Conservation (phyloP, 1,140 invertebrate genomes). For the Trypoxylus dichotomus region DNA sequence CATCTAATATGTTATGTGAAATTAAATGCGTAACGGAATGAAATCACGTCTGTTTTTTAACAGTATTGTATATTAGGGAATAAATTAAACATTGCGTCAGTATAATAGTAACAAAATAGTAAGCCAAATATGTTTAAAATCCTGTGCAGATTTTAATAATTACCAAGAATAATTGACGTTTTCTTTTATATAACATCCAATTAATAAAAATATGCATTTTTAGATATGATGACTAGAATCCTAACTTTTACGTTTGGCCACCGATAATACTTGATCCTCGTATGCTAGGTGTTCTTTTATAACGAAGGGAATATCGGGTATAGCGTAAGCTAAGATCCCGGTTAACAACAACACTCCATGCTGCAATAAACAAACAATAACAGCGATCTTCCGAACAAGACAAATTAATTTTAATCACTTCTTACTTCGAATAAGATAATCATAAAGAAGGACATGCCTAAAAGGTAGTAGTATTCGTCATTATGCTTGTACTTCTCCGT, state of each 20-base stretch:
- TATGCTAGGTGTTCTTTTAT: slow-evolving; percentile 34
- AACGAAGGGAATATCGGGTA: slow-evolving; percentile 36
- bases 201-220: too few relatives aligned
- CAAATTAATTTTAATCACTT: not conserved
- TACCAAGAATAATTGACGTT: too few relatives aligned
- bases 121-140: too few relatives aligned
- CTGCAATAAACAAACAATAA: slow-evolving; percentile 26
- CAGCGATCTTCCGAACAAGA: not conserved
- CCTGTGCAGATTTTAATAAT: too few relatives aligned
- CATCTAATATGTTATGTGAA: too few relatives aligned
- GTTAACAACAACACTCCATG: slow-evolving; percentile 37
- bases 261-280: slow-evolving; percentile 29
- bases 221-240: too few relatives aligned
- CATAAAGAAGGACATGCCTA: slow-evolving; percentile 20
- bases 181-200: too few relatives aligned
- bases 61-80: too few relatives aligned
- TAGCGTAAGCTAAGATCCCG: slow-evolving; percentile 37
- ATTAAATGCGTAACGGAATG: too few relatives aligned
- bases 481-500: slow-evolving; percentile 11
- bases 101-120: too few relatives aligned
- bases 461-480: slow-evolving; percentile 25
- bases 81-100: too few relatives aligned
- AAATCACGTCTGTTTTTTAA: too few relatives aligned
- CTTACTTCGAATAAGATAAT: slow-evolving; percentile 28
- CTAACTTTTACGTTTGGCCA: not conserved